Percentiles rank a stretch among this genome's conserved stretches.
Conservation (phyloP, 92 coral and sea anemone genomes). For the Umimayanthus kanabou region DNA sequence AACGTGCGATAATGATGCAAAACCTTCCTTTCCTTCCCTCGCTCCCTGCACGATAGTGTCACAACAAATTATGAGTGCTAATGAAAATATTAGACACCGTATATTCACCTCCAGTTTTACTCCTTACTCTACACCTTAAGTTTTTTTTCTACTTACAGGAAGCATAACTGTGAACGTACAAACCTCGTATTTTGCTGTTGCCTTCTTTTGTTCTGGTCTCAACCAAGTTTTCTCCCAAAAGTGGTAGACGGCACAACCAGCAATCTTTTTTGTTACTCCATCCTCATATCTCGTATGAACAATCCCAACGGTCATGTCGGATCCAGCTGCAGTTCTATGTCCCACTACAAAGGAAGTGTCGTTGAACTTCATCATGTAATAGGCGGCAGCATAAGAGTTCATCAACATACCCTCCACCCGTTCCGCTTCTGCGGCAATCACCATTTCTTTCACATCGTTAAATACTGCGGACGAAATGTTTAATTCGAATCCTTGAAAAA, state of each 20-base stretch:
- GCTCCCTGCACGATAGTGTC: no score
- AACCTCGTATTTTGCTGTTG: conserved; percentile 25
- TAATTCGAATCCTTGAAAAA: not conserved
- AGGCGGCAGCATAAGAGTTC: conserved; percentile 10
- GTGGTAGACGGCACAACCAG: not conserved
- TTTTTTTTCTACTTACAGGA: no score
- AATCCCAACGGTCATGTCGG: conserved; percentile 29
- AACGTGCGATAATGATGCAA: no score
- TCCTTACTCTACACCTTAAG: no score
- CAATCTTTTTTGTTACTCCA: not conserved
- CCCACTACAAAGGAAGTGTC: not conserved
- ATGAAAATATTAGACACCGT: no score
- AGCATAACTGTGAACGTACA: not conserved
- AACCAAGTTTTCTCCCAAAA: conserved; percentile 12
- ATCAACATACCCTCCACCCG: conserved; percentile 28
- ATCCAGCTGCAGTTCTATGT: not conserved
- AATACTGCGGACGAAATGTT: not conserved
- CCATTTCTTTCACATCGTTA: not conserved
- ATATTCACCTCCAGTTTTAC: no score
- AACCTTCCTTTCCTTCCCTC: no score
- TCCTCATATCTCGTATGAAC: not conserved
- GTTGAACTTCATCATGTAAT: conserved; percentile 15
- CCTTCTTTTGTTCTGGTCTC: not conserved
- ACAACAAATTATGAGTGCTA: no score
- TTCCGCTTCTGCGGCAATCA: not conserved